Evolutionary conservation across 2,888 invertebrate genomes (phyloP).

Genomic region (Aquatica leii): DNA sequence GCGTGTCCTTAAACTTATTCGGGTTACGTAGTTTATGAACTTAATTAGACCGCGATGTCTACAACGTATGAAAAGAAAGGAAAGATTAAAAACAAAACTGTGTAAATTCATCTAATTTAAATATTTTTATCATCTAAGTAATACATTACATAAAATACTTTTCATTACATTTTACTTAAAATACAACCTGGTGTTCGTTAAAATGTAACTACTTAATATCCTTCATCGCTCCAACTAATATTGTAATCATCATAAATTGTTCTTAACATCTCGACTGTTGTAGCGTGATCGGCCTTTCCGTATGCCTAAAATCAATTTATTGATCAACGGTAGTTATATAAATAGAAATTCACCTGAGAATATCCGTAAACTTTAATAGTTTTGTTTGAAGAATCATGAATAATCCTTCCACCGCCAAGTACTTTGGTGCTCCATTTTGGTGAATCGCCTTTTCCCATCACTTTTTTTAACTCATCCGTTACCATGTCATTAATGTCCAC

Average conservation of each 20-base stretch:
- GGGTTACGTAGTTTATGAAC: no score
- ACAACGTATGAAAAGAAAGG: no score
- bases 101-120: background rate
- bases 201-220: slow-evolving; percentile 66
- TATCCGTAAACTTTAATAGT: slow-evolving; percentile 91
- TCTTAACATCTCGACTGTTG: slow-evolving; percentile 78
- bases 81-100: no score
- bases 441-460: slow-evolving; percentile 67
- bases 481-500: slow-evolving; percentile 83
- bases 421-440: slow-evolving; percentile 69
- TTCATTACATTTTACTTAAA: slow-evolving; percentile 3
- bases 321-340: background rate
- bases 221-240: slow-evolving; percentile 86
- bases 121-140: slow-evolving; percentile 7
- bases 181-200: slow-evolving; percentile 2
- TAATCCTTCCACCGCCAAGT: slow-evolving; percentile 91
- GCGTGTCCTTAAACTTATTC: no score
- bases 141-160: slow-evolving; percentile 13
- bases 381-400: slow-evolving; percentile 79
- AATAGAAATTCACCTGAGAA: slow-evolving; percentile 70
- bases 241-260: slow-evolving; percentile 77
- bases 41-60: no score
- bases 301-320: slow-evolving; percentile 70
- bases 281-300: slow-evolving; percentile 88
- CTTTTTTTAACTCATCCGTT: slow-evolving; percentile 58